phyloP scores from a whole-genome alignment of 2,888 invertebrate species.

The Brachylomia viminalis region DNA sequence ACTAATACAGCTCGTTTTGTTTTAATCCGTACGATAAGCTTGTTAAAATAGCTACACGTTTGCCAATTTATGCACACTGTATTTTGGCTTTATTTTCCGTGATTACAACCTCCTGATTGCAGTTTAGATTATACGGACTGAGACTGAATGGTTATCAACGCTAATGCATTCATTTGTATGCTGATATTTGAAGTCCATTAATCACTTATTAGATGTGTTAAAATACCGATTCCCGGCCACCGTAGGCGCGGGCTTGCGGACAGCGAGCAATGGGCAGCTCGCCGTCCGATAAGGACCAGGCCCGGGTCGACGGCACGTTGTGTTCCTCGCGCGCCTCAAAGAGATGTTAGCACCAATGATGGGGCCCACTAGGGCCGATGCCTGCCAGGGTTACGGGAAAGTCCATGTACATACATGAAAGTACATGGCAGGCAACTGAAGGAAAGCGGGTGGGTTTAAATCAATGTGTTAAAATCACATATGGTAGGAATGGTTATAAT shows the following conservation, averaged over 20 bases:
- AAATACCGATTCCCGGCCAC: too few species aligned
- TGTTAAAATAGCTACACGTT: constrained; percentile 50
- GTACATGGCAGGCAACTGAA: too few species aligned
- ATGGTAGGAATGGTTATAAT: constrained; percentile 21
- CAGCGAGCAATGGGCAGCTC: too few species aligned
- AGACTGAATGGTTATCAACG: constrained; percentile 22
- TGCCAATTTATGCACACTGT: constrained; percentile 54
- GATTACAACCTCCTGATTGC: constrained; percentile 56
- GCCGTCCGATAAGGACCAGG: too few species aligned
- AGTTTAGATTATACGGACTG: constrained; percentile 58
- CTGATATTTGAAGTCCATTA: constrained; percentile 56
- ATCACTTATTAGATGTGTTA: constrained; percentile 33
- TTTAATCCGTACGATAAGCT: constrained; percentile 54
- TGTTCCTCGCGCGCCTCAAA: too few species aligned
- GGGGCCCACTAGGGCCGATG: too few species aligned
- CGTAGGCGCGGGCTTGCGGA: too few species aligned
- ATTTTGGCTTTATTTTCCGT: constrained; percentile 63
- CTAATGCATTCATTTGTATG: constrained; percentile 61
- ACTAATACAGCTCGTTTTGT: constrained; percentile 53
- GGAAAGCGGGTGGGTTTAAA: too few species aligned
- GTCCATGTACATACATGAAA: too few species aligned
- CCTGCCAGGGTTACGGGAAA: too few species aligned
- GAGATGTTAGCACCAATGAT: too few species aligned
- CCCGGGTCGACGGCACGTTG: too few species aligned
- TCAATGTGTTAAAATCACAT: constrained; percentile 37